These are phyloP conservation scores for Nannospalax galili DNA, from an alignment of 2,113 vertebrate genomes.

Conservation along the genomic window DNA sequence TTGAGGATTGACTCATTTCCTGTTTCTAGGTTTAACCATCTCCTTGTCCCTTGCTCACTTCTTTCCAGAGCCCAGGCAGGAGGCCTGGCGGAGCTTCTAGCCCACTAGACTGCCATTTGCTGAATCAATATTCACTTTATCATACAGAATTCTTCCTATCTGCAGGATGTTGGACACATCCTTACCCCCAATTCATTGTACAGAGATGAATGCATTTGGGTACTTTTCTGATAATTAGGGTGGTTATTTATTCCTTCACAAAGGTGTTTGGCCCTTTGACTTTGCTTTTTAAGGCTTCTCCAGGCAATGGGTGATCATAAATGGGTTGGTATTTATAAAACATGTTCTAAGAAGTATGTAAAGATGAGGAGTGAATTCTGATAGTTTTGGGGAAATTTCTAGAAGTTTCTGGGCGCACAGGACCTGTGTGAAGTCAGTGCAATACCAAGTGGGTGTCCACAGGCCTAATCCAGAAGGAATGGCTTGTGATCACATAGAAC, in stretches of 20 bases:
- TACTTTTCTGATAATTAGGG: not conserved
- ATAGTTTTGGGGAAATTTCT: not conserved
- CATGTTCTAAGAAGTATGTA: not conserved
- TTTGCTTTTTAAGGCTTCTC: not conserved
- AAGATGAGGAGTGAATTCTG: not conserved
- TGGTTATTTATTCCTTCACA: slow-evolving; percentile 19
- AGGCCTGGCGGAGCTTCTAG: not conserved
- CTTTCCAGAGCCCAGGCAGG: not conserved
- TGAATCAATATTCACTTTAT: not conserved
- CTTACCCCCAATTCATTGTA: not conserved
- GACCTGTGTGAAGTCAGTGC: not conserved
- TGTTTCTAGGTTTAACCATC: not conserved
- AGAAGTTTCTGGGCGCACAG: not conserved
- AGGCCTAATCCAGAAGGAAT: not conserved
- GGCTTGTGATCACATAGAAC: slow-evolving; percentile 6
- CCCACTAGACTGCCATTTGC: not conserved
- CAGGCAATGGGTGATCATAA: not conserved
- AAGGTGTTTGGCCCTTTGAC: not conserved
- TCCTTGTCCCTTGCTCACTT: not conserved
- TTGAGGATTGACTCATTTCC: not conserved
- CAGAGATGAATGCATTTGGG: not conserved
- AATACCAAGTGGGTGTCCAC: not conserved
- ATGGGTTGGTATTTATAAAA: not conserved
- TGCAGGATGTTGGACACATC: not conserved
- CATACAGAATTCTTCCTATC: not conserved